These are phyloP conservation scores for Sycophaga agraensis DNA, from an alignment of 1,140 invertebrate species.

Conservation along the genomic window DNA sequence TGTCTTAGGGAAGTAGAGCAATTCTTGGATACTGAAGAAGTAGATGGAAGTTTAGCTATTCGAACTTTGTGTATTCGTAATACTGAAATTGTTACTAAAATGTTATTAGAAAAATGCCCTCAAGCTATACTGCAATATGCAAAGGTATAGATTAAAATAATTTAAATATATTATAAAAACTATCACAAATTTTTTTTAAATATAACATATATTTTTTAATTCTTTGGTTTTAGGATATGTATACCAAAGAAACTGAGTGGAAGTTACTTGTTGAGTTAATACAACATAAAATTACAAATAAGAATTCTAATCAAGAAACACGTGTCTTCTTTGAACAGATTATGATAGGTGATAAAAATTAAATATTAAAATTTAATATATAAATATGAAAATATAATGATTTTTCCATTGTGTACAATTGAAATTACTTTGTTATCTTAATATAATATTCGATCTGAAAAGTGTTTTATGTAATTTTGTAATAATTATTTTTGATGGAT, in stretches of 20 bases:
- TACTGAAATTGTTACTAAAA: conserved; percentile 40
- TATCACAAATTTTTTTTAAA: neutral
- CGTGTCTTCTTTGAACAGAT: conserved; percentile 57
- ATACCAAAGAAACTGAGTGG: conserved; percentile 59
- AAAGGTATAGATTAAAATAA: conserved; percentile 55
- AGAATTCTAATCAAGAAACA: conserved; percentile 47
- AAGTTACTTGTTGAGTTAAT: conserved; percentile 57
- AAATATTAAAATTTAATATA: neutral
- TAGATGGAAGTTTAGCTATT: conserved; percentile 51
- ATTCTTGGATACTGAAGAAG: conserved; percentile 50
- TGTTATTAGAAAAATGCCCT: conserved; percentile 60
- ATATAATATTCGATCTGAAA: neutral
- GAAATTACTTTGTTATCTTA: neutral
- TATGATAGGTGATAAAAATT: conserved; percentile 52
- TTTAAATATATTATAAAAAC: neutral
- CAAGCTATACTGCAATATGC: conserved; percentile 62
- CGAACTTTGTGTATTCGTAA: conserved; percentile 45
- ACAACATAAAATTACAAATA: conserved; percentile 50
- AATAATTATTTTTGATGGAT: too few relatives aligned
- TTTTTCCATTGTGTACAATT: neutral
- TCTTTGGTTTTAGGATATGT: conserved; percentile 51
- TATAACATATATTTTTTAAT: conserved; percentile 14
- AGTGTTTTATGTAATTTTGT: too few relatives aligned
- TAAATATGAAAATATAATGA: conserved; percentile 1
- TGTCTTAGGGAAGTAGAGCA: conserved; percentile 52